Evolutionary conservation across 1,140 invertebrate genomes (phyloP), one percentile per base, ranked within the genome.

Genomic region (Sycophaga agraensis): DNA sequence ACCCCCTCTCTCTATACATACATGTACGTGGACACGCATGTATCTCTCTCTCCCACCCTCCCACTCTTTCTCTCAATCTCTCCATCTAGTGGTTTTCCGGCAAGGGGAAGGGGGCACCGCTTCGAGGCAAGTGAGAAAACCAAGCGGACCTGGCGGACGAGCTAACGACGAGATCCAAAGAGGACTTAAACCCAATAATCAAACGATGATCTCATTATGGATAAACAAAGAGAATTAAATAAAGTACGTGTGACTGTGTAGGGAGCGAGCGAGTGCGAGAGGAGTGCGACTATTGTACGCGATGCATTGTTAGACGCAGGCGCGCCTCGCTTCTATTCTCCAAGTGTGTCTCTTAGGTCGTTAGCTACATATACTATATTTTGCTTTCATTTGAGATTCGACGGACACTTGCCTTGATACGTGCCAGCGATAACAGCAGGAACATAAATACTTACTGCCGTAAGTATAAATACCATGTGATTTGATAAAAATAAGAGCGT

Each of bases 151-250:
- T 63, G 61, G 68, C 60, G 65, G 63, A 65, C 65, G 68, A 68
- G 72, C 70, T 70, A 73, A 79, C 71, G 70, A 77, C 73, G 74
- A 79, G 78, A 79, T 80, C 79, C 79, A 81, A 80, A 81, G 78
- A 81, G 76, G 78, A 80, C 73, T 78, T 74, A 67, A 77, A 80
- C 76, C 75, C 69, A 79, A 79, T 78, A 79, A 81, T 80, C 78
- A 81, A 81, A 79, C 70, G 70, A 77, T 79, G 79, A 81, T 80
- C 78, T 81, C 79, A 80, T 79, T 80, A 81, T 49, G 70, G 68
- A 79, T 78, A 78, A 78, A 76, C 70, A 72, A 80, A 78, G 73
- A 79, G 70, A 76, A 78, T 77, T 75, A 75, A 79, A 74, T 77
- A 76, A 77, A 72, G 67, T 78, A 78, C n/a, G 72, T 68, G 71